Base-by-base conservation (phyloP, 2,113 vertebrate species). In the Budorcas taxicolor region DNA sequence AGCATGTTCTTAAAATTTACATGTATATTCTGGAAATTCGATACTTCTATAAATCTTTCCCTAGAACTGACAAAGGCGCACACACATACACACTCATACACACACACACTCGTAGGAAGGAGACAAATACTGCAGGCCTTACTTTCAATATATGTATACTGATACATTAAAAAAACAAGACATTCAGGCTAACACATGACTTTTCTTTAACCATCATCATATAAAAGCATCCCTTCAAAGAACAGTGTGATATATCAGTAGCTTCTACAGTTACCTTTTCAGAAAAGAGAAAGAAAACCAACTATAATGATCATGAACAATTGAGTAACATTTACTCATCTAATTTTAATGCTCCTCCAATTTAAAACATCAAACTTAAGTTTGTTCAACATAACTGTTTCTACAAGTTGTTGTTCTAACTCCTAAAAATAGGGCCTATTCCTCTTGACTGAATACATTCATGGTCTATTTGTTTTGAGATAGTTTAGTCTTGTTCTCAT, bases 301-400 rank as follows among this genome's bases (percentile, higher is more conserved):
- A 90, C 47, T 76, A 47, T 25, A 88, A 87, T 96, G 64, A 91
- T 29, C 13, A 33, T 95, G 9, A 2, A 60, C 31, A 13, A 80
- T 10, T 93, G 95, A 93, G 16, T n/a, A 96, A 84, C 55, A 78
- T 57, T 92, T 92, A 80, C 85, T 92, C 81, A 86, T 50, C 58
- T 94, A 87, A 94, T 3, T 3, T 98, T 97, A 97, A 36, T 90
- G 90, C 52, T 93, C 36, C 58, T 87, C 96, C 90, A 97, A 92
- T 95, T 98, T 97, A 87, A 98, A 97, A 98, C 83, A 95, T 50
- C 90, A 84, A 87, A 93, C 97, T 98, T 98, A 89, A 98, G 97
- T 97, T 95, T 96, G 82, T 97, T 55, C 31, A 76, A 71, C 94
- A 74, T 97, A 97, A 97, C 94, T 97, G 84, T 97, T 98, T 96